A percentile compares a stretch with the other conserved stretches of the same genome.
Evolutionary conservation across 2,113 vertebrate genomes (phyloP).

Genomic region (Prionailurus bengalensis): DNA sequence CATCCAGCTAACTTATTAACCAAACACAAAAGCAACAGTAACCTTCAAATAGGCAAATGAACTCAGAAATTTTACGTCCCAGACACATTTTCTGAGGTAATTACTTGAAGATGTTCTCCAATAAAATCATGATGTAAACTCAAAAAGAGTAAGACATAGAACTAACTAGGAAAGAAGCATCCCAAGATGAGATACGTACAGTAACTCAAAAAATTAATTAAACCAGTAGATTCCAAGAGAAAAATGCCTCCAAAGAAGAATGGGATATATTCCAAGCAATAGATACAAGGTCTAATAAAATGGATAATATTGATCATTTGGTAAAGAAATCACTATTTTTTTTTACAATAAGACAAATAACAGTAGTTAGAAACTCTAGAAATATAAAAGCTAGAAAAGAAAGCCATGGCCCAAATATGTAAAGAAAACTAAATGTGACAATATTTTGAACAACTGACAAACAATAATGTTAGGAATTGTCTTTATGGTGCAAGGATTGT

Average conservation of each 20-base stretch:
- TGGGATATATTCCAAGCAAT: not conserved
- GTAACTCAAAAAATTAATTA: constrained; percentile 40
- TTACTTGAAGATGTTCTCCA: constrained; percentile 14
- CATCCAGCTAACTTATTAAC: not conserved
- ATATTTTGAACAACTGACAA: not conserved
- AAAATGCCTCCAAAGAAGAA: constrained; percentile 29
- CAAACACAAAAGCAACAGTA: constrained; percentile 17
- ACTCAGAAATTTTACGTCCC: constrained; percentile 34
- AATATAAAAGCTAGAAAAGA: constrained; percentile 16
- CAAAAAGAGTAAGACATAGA: constrained; percentile 12
- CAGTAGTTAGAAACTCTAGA: constrained; percentile 26
- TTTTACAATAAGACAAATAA: not conserved
- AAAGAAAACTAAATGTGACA: constrained; percentile 40
- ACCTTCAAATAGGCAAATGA: constrained; percentile 46
- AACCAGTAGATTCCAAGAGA: not conserved
- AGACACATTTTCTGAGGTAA: constrained; percentile 36
- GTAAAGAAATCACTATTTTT: not conserved
- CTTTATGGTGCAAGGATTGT: not conserved
- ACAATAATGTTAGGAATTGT: constrained; percentile 22
- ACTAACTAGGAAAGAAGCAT: constrained; percentile 25
- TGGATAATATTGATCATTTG: not conserved
- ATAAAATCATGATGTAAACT: constrained; percentile 8
- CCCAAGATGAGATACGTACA: not conserved
- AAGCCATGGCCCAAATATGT: not conserved
- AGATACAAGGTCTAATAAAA: not conserved